Base-by-base conservation (phyloP, 2,113 vertebrate genomes). In the Natator depressus region DNA sequence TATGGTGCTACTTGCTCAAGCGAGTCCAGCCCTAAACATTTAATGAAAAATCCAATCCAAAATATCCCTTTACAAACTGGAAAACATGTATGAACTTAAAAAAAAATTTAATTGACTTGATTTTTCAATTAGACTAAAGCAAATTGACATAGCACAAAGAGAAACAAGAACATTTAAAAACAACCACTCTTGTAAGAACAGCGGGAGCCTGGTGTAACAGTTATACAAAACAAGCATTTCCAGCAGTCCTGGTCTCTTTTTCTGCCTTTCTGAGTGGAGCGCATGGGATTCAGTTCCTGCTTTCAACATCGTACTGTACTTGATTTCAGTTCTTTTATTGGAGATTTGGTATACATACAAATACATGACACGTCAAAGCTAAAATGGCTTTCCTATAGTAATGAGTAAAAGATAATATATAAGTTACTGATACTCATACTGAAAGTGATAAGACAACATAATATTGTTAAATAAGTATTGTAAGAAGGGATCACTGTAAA, bases 371-470 rank as follows among this genome's bases (percentile, higher is more conserved):
- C 46, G 87, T 89, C 89, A 95, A 83, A 94, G 90, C 78, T 25
- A 80, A 91, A 89, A 82, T 51, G 51, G 88, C 46, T 93, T 81
- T 91, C 55, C 47, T 79, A 80, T 22, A 87, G 51, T 91, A 89
- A n/a, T 17, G 31, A 2, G 1, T 84, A 62, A 38, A 65, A 94
- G 85, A 54, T 38, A 65, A 80, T 80, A 85, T 1, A 31, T 79
- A 31, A 17, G 80, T 79, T 38, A 50, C 7, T 65, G 49, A 29
- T 91, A 90, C 25, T 50, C 25, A 51, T n/a, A 38, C 10, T 91
- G 80, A 12, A 62, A 65, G 24, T 49, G 47, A 27, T n/a, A 47
- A 78, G 76, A 78, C 4, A 69, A 14, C 59, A 51, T 35, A 81
- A 83, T 69, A 75, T 25, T 75, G 25, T 80, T 78, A 89, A 93